phyloP scores from a whole-genome alignment of 64 coral and sea anemone species.

The Porites australiensis region DNA sequence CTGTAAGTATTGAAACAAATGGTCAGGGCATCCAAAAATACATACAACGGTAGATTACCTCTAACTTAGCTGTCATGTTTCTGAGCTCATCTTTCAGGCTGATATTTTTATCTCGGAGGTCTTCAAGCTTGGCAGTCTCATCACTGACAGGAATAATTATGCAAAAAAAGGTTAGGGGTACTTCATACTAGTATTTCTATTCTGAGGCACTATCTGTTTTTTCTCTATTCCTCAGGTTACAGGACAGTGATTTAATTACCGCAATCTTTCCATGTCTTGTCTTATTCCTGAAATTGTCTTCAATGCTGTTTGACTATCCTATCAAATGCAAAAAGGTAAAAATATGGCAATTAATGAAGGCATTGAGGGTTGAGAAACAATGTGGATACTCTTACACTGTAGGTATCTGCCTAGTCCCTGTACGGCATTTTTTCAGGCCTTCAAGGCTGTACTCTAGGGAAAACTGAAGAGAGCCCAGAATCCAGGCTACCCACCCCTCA shows the following conservation, averaged over 20 bases:
- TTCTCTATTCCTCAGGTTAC: too few relatives aligned
- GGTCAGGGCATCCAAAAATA: too few relatives aligned
- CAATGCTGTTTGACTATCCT: conserved; percentile 58
- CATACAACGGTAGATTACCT: conserved; percentile 5
- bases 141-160: conserved; percentile 11
- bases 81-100: conserved; percentile 53
- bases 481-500: too few relatives aligned
- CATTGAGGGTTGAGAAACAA: too few relatives aligned
- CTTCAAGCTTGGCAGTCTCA: conserved; percentile 39
- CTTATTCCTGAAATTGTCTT: conserved; percentile 51
- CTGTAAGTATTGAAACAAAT: too few relatives aligned
- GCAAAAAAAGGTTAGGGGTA: not conserved
- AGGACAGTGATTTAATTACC: conserved; percentile 13
- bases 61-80: conserved; percentile 57
- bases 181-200: not conserved
- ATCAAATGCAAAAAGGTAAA: not conserved
- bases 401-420: too few relatives aligned
- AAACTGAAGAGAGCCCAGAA: too few relatives aligned
- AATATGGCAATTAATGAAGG: not conserved
- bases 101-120: conserved; percentile 57
- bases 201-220: too few relatives aligned
- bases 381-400: too few relatives aligned
- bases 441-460: too few relatives aligned
- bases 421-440: too few relatives aligned
- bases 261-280: conserved; percentile 51